A percentile compares a stretch with the other conserved stretches of the same genome.
These are phyloP conservation scores for Drosophila repletoides DNA, from an alignment of 1,140 invertebrate genomes.

Conservation along the genomic window DNA sequence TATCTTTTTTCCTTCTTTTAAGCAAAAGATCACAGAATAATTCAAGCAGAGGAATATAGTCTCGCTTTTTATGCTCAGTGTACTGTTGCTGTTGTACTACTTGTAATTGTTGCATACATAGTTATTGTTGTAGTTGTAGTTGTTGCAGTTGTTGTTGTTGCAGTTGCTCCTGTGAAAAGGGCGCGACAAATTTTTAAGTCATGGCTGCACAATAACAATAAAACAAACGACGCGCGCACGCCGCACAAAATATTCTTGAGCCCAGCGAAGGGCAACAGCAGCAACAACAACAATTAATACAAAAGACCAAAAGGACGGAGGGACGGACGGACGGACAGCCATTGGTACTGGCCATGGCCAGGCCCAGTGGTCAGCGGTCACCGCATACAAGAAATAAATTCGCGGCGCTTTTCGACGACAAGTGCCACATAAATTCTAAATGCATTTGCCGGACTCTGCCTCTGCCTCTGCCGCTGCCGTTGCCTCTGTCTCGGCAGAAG, in stretches of 20 bases:
- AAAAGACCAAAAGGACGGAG: neutral
- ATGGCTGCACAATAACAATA: constrained; percentile 79
- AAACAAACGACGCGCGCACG: constrained; percentile 63
- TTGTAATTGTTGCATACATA: constrained; percentile 32
- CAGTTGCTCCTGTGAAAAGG: constrained; percentile 35
- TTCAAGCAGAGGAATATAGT: too few species aligned
- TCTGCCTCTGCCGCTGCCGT: neutral
- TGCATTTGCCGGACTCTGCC: constrained; percentile 52
- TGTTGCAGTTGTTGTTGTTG: constrained; percentile 26
- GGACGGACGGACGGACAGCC: constrained; percentile 5
- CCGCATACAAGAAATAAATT: constrained; percentile 73
- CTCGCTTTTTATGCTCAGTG: too few species aligned
- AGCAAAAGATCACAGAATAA: too few species aligned
- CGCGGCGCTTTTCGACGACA: constrained; percentile 70
- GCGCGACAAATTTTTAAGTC: constrained; percentile 78
- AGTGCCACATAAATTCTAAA: constrained; percentile 79
- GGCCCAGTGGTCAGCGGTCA: constrained; percentile 36
- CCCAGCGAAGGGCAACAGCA: constrained; percentile 34
- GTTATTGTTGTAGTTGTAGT: constrained; percentile 9
- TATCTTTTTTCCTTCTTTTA: too few species aligned
- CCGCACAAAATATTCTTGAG: constrained; percentile 70
- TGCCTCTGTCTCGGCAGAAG: constrained; percentile 5
- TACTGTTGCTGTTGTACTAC: constrained; percentile 6
- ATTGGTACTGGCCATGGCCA: constrained; percentile 29
- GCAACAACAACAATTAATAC: neutral